A percentile compares a stretch with the other conserved stretches of the same genome.
These are phyloP conservation scores for Sarcophaga bullata DNA, from an alignment of 1,140 invertebrate genomes.

Conservation along the genomic window DNA sequence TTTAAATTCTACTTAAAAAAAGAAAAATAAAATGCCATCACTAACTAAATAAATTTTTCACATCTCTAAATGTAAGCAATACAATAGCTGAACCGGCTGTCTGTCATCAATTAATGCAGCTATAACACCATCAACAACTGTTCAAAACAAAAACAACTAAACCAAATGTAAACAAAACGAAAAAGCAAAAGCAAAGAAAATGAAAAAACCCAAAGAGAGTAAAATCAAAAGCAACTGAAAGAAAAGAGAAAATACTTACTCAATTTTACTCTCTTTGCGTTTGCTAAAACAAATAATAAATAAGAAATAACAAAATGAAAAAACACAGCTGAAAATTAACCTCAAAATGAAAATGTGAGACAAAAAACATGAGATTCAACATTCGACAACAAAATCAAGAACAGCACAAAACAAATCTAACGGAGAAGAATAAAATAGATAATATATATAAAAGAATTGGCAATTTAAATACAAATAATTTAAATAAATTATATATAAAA, in stretches of 20 bases:
- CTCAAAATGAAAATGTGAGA: conserved; percentile 39
- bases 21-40: not conserved
- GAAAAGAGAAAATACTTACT: not conserved
- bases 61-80: not conserved
- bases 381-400: conserved; percentile 23
- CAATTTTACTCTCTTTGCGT: not conserved
- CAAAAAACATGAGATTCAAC: conserved; percentile 31
- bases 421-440: not conserved
- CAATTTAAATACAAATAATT: not conserved
- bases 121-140: not conserved
- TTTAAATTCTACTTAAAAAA: too few species aligned
- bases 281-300: not conserved
- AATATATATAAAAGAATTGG: conserved; percentile 6
- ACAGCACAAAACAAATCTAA: conserved; percentile 17
- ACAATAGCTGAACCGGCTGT: too few species aligned
- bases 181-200: not conserved
- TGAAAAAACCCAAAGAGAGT: conserved; percentile 12
- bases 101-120: not conserved
- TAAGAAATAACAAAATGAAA: conserved; percentile 38
- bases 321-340: conserved; percentile 24
- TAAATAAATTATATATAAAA: not conserved
- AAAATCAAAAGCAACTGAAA: too few species aligned
- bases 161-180: conserved; percentile 31
- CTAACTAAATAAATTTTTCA: conserved; percentile 14
- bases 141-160: conserved; percentile 38